A percentile compares a stretch with the other conserved stretches of the same genome.
These are phyloP conservation scores for Nasonia vitripennis DNA, from an alignment of 1,140 invertebrate genomes.

Conservation along the genomic window DNA sequence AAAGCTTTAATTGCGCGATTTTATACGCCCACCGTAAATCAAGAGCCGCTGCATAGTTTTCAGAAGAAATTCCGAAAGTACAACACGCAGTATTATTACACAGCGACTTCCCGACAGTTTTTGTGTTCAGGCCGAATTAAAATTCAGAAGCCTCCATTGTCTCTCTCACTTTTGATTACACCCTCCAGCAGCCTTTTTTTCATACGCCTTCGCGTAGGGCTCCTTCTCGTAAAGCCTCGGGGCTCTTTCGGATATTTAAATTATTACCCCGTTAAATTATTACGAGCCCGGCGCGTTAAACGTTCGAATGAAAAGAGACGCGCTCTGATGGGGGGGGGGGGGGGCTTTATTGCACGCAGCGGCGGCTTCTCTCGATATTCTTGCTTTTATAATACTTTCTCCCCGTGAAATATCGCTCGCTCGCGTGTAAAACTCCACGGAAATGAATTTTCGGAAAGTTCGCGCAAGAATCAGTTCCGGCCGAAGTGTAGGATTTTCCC, in stretches of 20 bases:
- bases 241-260: slow-evolving; percentile 11
- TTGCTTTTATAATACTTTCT: slow-evolving; percentile 24
- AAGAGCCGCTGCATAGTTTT: no score
- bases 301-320: slow-evolving; percentile 24
- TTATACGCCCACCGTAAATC: no score
- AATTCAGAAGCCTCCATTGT: background rate
- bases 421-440: background rate
- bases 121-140: background rate
- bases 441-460: background rate
- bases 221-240: slow-evolving; percentile 11
- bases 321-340: background rate
- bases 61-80: background rate
- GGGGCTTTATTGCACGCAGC: background rate
- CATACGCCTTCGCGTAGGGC: background rate
- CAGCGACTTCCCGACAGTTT: no score
- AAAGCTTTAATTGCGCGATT: background rate
- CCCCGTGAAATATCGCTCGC: slow-evolving; percentile 1
- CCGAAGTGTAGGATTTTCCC: background rate
- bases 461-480: no score
- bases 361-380: slow-evolving; percentile 20
- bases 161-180: background rate
- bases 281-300: slow-evolving; percentile 29
- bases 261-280: slow-evolving; percentile 42
- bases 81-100: no score
- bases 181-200: background rate